A percentile compares a stretch with the other conserved stretches of the same genome.
Conservation (phyloP, 2,113 vertebrate genomes). For the Boleophthalmus pectinirostris region DNA sequence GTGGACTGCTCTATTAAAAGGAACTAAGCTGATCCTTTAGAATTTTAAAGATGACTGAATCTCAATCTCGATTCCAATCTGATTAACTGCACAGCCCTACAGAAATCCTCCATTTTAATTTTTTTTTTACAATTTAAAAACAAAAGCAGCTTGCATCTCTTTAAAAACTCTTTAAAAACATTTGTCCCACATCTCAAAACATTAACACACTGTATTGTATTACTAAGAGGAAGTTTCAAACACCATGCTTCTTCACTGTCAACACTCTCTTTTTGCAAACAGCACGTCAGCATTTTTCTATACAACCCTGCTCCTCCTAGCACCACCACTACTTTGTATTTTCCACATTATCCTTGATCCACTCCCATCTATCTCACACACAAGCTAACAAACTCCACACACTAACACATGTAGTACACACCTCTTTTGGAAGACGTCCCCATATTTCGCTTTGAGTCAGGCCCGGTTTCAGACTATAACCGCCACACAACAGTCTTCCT, state of each 20-base stretch:
- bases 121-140: not conserved
- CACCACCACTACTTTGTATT: conserved; percentile 9
- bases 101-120: not conserved
- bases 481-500: conserved; percentile 40
- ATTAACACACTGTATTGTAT: conserved; percentile 6
- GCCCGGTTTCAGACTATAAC: conserved; percentile 55
- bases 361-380: not conserved
- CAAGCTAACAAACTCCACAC: not conserved
- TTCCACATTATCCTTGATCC: conserved; percentile 28
- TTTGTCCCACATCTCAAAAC: not conserved
- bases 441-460: conserved; percentile 56
- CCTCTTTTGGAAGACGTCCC: conserved; percentile 63
- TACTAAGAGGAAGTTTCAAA: conserved; percentile 4
- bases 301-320: not conserved
- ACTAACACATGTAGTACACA: conserved; percentile 34
- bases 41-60: too few relatives aligned
- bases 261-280: conserved; percentile 3
- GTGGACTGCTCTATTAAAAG: too few relatives aligned
- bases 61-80: too few relatives aligned
- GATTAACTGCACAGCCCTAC: not conserved
- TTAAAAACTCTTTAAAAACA: not conserved
- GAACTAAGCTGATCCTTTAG: too few relatives aligned
- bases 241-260: not conserved
- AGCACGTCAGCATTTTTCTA: conserved; percentile 9
- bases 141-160: not conserved